phyloP scores from a whole-genome alignment of 2,113 vertebrate genomes.

The Echinops telfairi region DNA sequence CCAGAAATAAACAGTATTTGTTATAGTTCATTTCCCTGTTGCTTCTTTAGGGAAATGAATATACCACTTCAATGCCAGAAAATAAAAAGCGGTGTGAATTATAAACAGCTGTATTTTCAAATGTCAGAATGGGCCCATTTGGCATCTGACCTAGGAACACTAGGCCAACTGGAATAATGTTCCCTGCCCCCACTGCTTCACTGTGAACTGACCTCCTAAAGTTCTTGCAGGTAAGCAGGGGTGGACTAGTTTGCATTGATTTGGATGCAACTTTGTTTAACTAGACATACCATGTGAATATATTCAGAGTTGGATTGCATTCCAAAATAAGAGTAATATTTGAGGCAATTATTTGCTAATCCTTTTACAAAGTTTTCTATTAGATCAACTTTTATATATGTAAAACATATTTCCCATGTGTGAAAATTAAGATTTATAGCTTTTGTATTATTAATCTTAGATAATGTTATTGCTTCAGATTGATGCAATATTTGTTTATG shows the following conservation, averaged over 20 bases:
- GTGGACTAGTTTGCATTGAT: conserved; percentile 12
- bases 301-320: not conserved
- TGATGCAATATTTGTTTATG: not conserved
- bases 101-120: conserved; percentile 34
- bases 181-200: not conserved
- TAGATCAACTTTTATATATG: not conserved
- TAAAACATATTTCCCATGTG: not conserved
- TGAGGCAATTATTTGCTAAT: not conserved
- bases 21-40: conserved; percentile 69
- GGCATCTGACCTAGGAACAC: conserved; percentile 35
- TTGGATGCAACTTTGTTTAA: not conserved
- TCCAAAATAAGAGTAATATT: not conserved
- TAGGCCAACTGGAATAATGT: not conserved
- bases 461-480: not conserved
- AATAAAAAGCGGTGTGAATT: not conserved
- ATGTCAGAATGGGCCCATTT: conserved; percentile 8
- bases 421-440: not conserved
- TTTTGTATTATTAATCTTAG: not conserved
- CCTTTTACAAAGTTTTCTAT: not conserved
- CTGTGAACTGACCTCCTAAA: not conserved
- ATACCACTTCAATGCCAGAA: conserved; percentile 17
- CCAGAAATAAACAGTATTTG: conserved; percentile 72
- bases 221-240: not conserved
- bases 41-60: conserved; percentile 62
- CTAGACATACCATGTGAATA: not conserved